These are phyloP conservation scores for Epinephelus fuscoguttatus DNA, from an alignment of 2,113 vertebrate genomes.

Conservation along the genomic window DNA sequence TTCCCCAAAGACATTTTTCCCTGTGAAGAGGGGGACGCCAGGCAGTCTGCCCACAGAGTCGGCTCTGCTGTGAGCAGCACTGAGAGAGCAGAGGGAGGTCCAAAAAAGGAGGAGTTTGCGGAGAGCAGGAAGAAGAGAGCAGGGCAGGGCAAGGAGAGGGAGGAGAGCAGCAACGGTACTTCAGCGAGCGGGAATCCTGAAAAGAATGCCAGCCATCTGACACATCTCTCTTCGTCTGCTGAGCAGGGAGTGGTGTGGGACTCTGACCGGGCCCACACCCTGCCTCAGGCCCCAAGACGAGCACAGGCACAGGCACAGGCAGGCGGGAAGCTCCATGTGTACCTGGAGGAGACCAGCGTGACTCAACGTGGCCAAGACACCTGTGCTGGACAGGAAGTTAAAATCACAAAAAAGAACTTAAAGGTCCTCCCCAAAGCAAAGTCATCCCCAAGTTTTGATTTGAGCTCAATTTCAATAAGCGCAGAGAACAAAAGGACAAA, in stretches of 20 bases:
- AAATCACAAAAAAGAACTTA: slow-evolving; percentile 65
- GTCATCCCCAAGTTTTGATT: slow-evolving; percentile 35
- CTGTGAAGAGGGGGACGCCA: slow-evolving; percentile 72
- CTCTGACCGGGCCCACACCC: slow-evolving; percentile 52
- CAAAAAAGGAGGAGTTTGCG: slow-evolving; percentile 72
- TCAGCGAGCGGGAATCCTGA: slow-evolving; percentile 63
- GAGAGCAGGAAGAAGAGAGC: slow-evolving; percentile 49
- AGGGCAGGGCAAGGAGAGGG: slow-evolving; percentile 59
- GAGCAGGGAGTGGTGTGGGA: slow-evolving; percentile 60
- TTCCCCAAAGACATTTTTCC: slow-evolving; percentile 58
- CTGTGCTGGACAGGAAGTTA: slow-evolving; percentile 42
- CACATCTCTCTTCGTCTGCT: slow-evolving; percentile 46
- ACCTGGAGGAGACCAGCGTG: slow-evolving; percentile 81
- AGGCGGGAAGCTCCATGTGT: slow-evolving; percentile 72
- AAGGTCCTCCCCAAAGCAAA: slow-evolving; percentile 52
- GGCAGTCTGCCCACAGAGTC: slow-evolving; percentile 78
- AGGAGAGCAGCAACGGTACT: slow-evolving; percentile 51
- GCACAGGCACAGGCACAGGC: slow-evolving; percentile 44
- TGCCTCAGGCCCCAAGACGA: slow-evolving; percentile 32
- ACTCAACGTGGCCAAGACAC: slow-evolving; percentile 42
- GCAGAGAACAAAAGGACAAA: slow-evolving; percentile 43
- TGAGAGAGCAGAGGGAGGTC: slow-evolving; percentile 53
- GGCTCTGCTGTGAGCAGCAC: slow-evolving; percentile 48
- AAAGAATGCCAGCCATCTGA: slow-evolving; percentile 77
- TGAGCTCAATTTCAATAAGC: slow-evolving; percentile 11